A percentile compares a stretch with the other conserved stretches of the same genome.
Conservation (phyloP, 2,888 invertebrate species). For the Aquatica leii region DNA sequence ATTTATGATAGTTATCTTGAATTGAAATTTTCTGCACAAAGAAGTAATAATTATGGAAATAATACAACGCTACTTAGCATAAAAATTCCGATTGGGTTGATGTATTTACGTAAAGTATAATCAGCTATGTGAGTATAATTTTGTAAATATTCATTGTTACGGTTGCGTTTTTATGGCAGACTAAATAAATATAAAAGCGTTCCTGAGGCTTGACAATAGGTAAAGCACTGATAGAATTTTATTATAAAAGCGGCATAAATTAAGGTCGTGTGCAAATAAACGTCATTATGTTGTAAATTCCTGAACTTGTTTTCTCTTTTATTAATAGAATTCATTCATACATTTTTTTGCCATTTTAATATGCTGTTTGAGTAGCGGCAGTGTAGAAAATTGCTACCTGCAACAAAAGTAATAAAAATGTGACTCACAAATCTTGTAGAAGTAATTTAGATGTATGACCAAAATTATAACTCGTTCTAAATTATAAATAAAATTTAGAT, state of each 20-base stretch:
- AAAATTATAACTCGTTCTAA: conserved; percentile 25
- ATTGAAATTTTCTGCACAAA: not conserved
- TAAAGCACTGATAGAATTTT: conserved; percentile 5
- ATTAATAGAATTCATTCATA: conserved; percentile 1
- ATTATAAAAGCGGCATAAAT: not conserved
- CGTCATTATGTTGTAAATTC: not conserved
- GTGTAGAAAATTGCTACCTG: too few relatives aligned
- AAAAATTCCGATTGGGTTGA: not conserved
- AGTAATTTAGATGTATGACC: conserved; percentile 3
- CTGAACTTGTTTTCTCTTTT: too few relatives aligned
- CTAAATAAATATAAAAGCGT: conserved; percentile 10
- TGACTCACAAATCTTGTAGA: not conserved
- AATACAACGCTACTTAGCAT: not conserved
- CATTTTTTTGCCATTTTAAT: too few relatives aligned
- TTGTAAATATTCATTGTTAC: conserved; percentile 7
- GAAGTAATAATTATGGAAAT: not conserved
- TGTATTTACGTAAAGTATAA: not conserved
- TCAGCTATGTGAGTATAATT: not conserved
- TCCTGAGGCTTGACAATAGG: not conserved
- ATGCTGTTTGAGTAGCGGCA: too few relatives aligned
- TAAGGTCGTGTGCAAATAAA: conserved; percentile 5
- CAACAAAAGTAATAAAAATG: not conserved
- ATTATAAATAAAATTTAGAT: conserved; percentile 26
- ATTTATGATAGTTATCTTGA: not conserved
- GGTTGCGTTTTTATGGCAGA: conserved; percentile 8